phyloP scores from a whole-genome alignment of 1,140 invertebrate species.

The Druon quercuslanigerum region DNA sequence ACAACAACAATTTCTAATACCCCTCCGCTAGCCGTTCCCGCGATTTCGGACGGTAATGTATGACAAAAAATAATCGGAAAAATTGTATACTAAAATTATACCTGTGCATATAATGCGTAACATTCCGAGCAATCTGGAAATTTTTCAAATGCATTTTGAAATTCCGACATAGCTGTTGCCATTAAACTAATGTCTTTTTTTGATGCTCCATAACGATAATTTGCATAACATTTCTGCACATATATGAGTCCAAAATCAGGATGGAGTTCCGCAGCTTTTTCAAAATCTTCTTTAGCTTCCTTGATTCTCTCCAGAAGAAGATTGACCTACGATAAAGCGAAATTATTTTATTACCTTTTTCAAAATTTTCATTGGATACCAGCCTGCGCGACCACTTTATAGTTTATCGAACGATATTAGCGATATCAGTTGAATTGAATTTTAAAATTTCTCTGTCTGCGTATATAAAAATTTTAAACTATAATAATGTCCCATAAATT shows the following conservation, averaged over 20 bases:
- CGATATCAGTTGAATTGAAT: no score
- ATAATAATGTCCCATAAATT: no score
- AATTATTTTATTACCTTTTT: neutral
- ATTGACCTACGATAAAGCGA: constrained; percentile 79
- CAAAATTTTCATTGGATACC: no score
- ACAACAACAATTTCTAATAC: neutral
- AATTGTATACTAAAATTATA: constrained; percentile 63
- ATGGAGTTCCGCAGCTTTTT: constrained; percentile 87
- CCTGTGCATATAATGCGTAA: constrained; percentile 89
- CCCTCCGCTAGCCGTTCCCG: neutral
- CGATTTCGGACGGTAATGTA: no score
- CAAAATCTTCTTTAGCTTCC: constrained; percentile 88
- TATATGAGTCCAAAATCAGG: constrained; percentile 88
- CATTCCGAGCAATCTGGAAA: constrained; percentile 91
- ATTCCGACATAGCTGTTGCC: constrained; percentile 80
- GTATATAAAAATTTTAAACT: no score
- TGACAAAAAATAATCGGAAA: constrained; percentile 12
- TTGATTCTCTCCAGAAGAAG: constrained; percentile 87
- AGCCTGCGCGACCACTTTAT: no score
- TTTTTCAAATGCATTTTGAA: constrained; percentile 84
- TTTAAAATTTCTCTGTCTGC: no score
- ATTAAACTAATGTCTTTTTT: constrained; percentile 77
- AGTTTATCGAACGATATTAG: no score
- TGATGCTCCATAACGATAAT: constrained; percentile 82
- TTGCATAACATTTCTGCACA: constrained; percentile 91